phyloP scores from a whole-genome alignment of 2,797 vertebrate species.

The Pantherophis alleghaniensis region DNA sequence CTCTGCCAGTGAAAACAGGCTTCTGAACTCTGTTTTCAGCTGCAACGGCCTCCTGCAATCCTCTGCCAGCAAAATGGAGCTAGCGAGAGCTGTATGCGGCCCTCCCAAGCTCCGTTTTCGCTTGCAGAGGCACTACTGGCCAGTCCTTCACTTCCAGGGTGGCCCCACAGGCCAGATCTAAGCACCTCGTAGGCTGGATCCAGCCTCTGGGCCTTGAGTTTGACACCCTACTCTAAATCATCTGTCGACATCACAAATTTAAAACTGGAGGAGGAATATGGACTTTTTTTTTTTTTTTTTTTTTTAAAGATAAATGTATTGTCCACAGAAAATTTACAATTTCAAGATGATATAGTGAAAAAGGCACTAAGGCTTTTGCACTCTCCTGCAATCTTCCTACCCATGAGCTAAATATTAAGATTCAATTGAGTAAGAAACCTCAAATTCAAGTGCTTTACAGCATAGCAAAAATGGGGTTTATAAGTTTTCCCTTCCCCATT shows the following conservation, averaged over 20 bases:
- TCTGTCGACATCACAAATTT: background rate
- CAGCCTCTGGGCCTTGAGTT: no score
- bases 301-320: background rate
- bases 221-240: background rate
- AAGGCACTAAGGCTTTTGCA: no score
- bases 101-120: no score
- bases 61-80: no score
- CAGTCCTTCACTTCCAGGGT: no score
- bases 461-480: background rate
- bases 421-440: background rate
- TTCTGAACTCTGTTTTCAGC: no score
- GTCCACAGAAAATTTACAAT: background rate
- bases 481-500: background rate
- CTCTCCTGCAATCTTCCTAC: background rate
- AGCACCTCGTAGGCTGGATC: no score
- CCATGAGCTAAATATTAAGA: background rate
- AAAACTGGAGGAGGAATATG: background rate
- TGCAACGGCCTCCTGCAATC: no score
- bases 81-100: no score
- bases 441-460: background rate
- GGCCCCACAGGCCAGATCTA: no score
- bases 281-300: background rate
- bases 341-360: background rate
- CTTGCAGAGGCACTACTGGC: no score
- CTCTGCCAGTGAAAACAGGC: no score